Base-by-base conservation (phyloP, 30 jellyfish, hydroid and myxozoan genomes). In the Aurelia aurita region DNA sequence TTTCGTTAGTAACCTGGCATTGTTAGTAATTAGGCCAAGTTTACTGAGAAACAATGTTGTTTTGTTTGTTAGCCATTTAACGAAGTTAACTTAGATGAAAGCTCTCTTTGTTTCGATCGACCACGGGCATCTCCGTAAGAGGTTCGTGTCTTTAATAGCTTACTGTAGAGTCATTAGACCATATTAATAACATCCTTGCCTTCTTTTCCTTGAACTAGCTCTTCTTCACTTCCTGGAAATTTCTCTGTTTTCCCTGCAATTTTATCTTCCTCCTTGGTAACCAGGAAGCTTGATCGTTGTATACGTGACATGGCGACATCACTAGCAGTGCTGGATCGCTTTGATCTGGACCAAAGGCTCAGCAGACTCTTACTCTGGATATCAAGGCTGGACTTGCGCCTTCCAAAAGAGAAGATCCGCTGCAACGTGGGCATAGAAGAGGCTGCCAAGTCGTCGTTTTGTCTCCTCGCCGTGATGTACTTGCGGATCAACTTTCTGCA, bases 321-420 rank as follows among this genome's bases (percentile, higher is more conserved):
- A 44, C 88, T 59, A 14, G 77, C 82, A 23, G 73, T 35, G 82
- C 91, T 68, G 3, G 91, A 66, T 16, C 91, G 53, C 55, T 81
- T 81, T 3, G 73, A 79, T 31, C 85, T 69, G 22, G 84, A 53
- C 91, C 91, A 81, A 35, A 81, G 91, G 27, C 82, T 81, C n/a
- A 81, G 84, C 5, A 81, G 71, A 58, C 91, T 81, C 72, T 69
- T 81, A 70, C 91, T 81, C 67, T 81, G 91, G 29, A 69, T 81
- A 18, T 81, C 91, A 3, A 69, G 20, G 71, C 91, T 81, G 43
- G 91, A 69, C 6, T 58, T 55, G 21, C 91, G 82, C 57, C 85
- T 81, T 27, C 65, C 23, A 28, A 81, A 51, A 2, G 62, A 14
- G 78, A 69, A 51, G 69, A 60, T 54, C 43, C 78, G 58, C 69